Evolutionary conservation across 2,888 invertebrate species (phyloP).

Genomic region (Chrysomela aeneicollis): DNA sequence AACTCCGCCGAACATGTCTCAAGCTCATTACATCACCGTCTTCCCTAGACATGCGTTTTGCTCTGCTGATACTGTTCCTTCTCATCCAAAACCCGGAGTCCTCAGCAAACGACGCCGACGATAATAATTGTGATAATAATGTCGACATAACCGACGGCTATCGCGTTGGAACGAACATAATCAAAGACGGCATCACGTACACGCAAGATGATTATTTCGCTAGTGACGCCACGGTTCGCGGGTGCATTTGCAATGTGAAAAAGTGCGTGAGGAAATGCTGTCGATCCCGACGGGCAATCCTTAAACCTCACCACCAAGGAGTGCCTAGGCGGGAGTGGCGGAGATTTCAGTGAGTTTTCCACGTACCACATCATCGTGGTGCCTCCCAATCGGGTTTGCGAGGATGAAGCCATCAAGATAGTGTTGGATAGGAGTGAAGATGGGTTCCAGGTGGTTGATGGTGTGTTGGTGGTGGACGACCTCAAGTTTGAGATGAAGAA

Average conservation of each 20-base stretch:
- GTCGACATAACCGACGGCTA: constrained; percentile 43
- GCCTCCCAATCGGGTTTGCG: constrained; percentile 39
- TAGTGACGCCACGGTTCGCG: constrained; percentile 24
- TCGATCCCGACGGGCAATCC: constrained; percentile 28
- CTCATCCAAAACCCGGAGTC: not conserved
- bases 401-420: constrained; percentile 31
- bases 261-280: constrained; percentile 44
- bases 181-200: constrained; percentile 38
- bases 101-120: not conserved
- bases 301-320: constrained; percentile 34
- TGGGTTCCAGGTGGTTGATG: constrained; percentile 27
- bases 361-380: constrained; percentile 40
- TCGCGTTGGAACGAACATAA: constrained; percentile 34
- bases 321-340: constrained; percentile 28
- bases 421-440: constrained; percentile 21
- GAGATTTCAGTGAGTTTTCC: constrained; percentile 20
- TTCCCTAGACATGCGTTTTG: constrained; percentile 3
- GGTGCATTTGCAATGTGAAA: constrained; percentile 39
- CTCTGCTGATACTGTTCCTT: constrained; percentile 12
- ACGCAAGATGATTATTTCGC: constrained; percentile 36
- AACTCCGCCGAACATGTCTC: not conserved
- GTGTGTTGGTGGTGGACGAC: constrained; percentile 32
- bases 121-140: constrained; percentile 27
- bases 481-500: constrained; percentile 28
- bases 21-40: not conserved